phyloP scores from a whole-genome alignment of 2,797 vertebrate genomes.

The Notamacropus eugenii region DNA sequence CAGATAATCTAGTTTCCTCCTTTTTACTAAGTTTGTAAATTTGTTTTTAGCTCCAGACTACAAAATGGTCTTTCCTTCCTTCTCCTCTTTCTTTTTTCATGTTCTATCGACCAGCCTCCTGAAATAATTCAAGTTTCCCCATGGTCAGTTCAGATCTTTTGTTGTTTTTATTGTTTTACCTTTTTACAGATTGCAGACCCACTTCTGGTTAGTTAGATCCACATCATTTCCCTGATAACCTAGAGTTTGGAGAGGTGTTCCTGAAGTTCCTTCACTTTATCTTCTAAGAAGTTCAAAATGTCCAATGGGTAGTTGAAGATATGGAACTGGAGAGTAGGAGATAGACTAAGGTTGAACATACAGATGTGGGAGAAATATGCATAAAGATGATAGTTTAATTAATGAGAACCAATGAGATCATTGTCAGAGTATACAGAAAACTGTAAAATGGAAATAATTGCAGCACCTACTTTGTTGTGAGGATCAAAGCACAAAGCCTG shows the following conservation, averaged over 20 bases:
- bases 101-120: background rate
- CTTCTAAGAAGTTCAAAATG: background rate
- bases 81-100: background rate
- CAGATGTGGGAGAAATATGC: background rate
- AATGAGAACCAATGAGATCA: background rate
- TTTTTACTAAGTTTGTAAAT: background rate
- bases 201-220: background rate
- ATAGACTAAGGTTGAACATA: background rate
- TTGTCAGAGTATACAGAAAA: no score
- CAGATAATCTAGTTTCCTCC: background rate
- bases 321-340: background rate
- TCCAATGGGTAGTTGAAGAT: background rate
- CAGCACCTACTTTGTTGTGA: no score
- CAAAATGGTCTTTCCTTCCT: background rate
- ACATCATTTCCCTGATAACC: background rate
- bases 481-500: no score
- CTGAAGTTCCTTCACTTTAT: background rate
- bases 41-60: background rate
- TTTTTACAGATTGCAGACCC: background rate
- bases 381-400: background rate
- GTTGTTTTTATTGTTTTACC: background rate
- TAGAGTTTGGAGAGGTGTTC: background rate
- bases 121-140: no score
- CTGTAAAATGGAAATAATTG: no score
- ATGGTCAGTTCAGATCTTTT: background rate